Base-by-base conservation (phyloP, 2,888 invertebrate genomes). In the Sminthurides aquaticus region DNA sequence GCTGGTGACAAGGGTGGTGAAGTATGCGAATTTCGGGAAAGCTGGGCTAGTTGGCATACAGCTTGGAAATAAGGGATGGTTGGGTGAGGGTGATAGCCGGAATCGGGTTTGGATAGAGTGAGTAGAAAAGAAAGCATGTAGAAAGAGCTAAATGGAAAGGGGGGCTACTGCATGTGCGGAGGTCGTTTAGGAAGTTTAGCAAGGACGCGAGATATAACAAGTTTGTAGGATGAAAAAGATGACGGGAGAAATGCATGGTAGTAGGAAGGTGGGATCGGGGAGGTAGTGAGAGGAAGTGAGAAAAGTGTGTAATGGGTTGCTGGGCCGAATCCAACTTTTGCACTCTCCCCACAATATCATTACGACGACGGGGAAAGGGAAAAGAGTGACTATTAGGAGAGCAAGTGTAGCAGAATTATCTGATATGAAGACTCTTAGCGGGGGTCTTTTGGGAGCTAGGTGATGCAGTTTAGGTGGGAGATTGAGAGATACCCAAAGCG, bases 381-480 rank as follows among this genome's bases (percentile, higher is more conserved):
- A n/a, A n/a, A n/a, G n/a, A n/a, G n/a, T n/a, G n/a, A n/a, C 52
- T 52, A 52, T 52, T 52, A 52, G 22, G 52, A 22, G 22, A 52
- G 52, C 52, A 52, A 52, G 15, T 52, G 52, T 52, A 52, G 52
- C 52, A 52, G 52, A 52, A 52, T 5, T 22, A 52, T 52, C 52
- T 18, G 52, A 52, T 52, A 52, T 15, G 22, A 22, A 52, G 22
- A 20, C 15, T 34, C 8, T 34, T 34, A 34, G n/a, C n/a, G n/a
- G n/a, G n/a, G n/a, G n/a, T n/a, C n/a, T n/a, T n/a, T n/a, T n/a
- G n/a, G n/a, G n/a, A n/a, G n/a, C n/a, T n/a, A n/a, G n/a, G n/a
- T n/a, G n/a, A n/a, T n/a, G n/a, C n/a, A n/a, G n/a, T n/a, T n/a
- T n/a, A n/a, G n/a, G n/a, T n/a, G n/a, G n/a, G n/a, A n/a, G n/a